These are phyloP conservation scores for Prionailurus viverrinus DNA, from an alignment of 2,113 vertebrate species.

Conservation along the genomic window DNA sequence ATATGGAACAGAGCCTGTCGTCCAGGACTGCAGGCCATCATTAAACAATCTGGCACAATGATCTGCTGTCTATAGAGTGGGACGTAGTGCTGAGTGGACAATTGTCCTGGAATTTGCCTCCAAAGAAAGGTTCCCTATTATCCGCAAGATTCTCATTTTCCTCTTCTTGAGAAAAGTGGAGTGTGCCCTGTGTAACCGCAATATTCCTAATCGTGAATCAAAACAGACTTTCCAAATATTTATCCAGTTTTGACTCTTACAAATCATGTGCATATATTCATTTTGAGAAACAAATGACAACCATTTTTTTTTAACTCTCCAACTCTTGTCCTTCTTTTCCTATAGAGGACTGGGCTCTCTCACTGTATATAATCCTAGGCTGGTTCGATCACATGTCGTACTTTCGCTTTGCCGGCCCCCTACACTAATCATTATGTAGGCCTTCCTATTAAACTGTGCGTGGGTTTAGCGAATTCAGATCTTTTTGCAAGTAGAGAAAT, in stretches of 20 bases:
- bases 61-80: accelerated
- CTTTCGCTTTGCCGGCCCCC: background rate
- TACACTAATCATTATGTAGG: background rate
- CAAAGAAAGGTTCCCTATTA: background rate
- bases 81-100: background rate
- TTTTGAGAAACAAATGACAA: background rate
- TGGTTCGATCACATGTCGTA: background rate
- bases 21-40: background rate
- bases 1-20: background rate
- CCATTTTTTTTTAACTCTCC: background rate
- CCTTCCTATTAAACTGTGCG: background rate
- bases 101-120: background rate
- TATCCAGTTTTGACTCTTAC: background rate
- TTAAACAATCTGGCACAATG: background rate
- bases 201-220: background rate
- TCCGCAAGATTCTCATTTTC: constrained; percentile 11
- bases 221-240: background rate
- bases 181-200: accelerated
- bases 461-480: background rate
- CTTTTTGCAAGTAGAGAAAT: background rate
- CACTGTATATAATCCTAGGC: background rate
- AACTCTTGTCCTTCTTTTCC: background rate
- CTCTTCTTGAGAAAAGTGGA: background rate
- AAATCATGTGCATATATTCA: background rate
- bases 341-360: background rate